phyloP scores from a whole-genome alignment of 1,140 invertebrate genomes.

The Diabrotica virgifera region DNA sequence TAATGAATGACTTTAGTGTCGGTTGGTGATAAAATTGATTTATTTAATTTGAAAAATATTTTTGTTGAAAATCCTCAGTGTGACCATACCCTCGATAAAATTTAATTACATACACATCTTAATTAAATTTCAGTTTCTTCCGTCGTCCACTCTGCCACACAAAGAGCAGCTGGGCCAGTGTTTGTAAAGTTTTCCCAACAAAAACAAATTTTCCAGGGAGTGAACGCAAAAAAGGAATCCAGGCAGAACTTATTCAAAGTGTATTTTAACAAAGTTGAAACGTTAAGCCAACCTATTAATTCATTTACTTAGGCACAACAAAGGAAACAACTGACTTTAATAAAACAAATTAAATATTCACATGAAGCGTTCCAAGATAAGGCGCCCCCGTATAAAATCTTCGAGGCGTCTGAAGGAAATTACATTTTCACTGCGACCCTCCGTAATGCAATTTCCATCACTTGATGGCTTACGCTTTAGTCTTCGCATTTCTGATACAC shows the following conservation, averaged over 20 bases:
- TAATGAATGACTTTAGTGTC: too few relatives aligned
- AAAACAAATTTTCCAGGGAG: too few relatives aligned
- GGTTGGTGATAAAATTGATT: too few relatives aligned
- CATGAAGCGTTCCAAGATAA: slow-evolving; percentile 17
- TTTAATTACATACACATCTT: too few relatives aligned
- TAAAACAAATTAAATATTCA: slow-evolving; percentile 20
- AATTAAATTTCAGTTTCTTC: too few relatives aligned
- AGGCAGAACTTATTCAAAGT: background rate
- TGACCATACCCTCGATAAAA: too few relatives aligned
- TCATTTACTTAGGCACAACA: slow-evolving; percentile 9
- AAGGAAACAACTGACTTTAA: slow-evolving; percentile 16
- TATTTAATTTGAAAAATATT: too few relatives aligned
- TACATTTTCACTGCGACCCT: slow-evolving; percentile 19
- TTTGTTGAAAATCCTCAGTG: too few relatives aligned
- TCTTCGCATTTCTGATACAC: slow-evolving; percentile 12
- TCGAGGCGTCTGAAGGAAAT: slow-evolving; percentile 18
- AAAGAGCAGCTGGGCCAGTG: too few relatives aligned
- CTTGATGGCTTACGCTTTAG: slow-evolving; percentile 15
- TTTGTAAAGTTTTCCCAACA: too few relatives aligned
- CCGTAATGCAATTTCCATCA: slow-evolving; percentile 18
- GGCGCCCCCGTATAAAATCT: slow-evolving; percentile 16
- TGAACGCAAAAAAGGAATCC: background rate
- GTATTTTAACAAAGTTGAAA: background rate
- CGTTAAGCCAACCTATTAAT: slow-evolving; percentile 8
- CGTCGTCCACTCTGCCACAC: too few relatives aligned